Percentiles rank a stretch among this genome's conserved stretches.
These are phyloP conservation scores for Trinorchestia longiramus DNA, from an alignment of 1,140 invertebrate species.

Conservation along the genomic window DNA sequence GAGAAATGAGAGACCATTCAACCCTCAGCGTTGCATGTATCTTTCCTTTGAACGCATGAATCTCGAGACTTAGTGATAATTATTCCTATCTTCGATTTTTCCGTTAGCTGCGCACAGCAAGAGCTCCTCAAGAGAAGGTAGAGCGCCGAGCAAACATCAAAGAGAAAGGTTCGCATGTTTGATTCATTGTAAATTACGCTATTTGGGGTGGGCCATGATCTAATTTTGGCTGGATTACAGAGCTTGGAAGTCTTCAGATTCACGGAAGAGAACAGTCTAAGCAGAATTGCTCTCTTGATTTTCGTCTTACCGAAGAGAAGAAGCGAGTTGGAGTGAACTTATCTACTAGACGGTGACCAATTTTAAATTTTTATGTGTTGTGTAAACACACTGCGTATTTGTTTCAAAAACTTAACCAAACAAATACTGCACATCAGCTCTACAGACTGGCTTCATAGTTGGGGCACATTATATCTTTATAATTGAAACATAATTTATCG, in stretches of 20 bases:
- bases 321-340: background rate
- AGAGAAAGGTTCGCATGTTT: constrained; percentile 39
- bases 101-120: background rate
- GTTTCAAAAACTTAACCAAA: no score
- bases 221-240: constrained; percentile 30
- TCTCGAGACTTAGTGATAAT: constrained; percentile 31
- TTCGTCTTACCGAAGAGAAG: background rate
- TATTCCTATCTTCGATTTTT: constrained; percentile 43
- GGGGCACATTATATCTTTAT: no score
- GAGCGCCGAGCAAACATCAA: background rate
- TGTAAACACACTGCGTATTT: no score
- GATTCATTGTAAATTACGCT: constrained; percentile 51
- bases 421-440: no score
- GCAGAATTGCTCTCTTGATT: constrained; percentile 24
- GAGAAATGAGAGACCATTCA: background rate
- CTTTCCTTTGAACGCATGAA: background rate
- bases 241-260: constrained; percentile 12
- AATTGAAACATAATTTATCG: no score
- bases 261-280: background rate
- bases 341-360: background rate
- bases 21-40: background rate
- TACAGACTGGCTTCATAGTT: no score
- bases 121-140: background rate
- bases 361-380: background rate
- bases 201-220: constrained; percentile 38